Base-by-base conservation (phyloP, 2,888 invertebrate species). In the Helleia helle region DNA sequence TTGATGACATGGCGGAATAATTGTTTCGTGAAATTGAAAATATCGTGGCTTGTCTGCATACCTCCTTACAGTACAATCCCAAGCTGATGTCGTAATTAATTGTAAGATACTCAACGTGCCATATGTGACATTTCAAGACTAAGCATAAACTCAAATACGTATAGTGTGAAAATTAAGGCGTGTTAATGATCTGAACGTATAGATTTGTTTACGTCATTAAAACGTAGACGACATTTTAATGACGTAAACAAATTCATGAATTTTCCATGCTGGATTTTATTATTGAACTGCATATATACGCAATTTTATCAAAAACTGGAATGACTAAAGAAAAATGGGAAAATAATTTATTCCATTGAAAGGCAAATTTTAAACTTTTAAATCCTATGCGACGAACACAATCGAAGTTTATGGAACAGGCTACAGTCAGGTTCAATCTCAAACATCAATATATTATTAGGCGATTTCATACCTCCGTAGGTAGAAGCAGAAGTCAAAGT, bases 11-110 rank as follows among this genome's bases (percentile, higher is more conserved):
- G 77, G 79, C 76, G 72, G 71, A 79, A 84, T 84, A 84, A 84
- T 84, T 81, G 83, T 79, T 84, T 84, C 79, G 74, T 73, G 69
- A 77, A 84, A 83, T 84, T 81, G 79, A 81, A 84, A 84, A 83
- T 79, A 79, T 77, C 69, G 70, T 65, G 62, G 55, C 49, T 46
- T 47, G 67, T 69, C 64, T 62, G 60, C 67, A 65, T 69, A 71
- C 71, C 76, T 72, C 74, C 77, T 72, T 58, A 51, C 46, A 51
- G n/a, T n/a, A n/a, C n/a, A 52, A 54, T 47, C 50, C 50, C n/a
- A 42, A 11, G 17, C 37, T 37, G 37, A 40, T 42, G 7, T 14
- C 24, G 29, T 36, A 22, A 29, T 41, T 30, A 24, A 22, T 22
- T 22, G 5, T 8, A 8, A 22, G 22, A 22, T 30, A n/a, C 14